phyloP scores from a whole-genome alignment of 2,888 invertebrate genomes.

The Habroteleia sp. region DNA sequence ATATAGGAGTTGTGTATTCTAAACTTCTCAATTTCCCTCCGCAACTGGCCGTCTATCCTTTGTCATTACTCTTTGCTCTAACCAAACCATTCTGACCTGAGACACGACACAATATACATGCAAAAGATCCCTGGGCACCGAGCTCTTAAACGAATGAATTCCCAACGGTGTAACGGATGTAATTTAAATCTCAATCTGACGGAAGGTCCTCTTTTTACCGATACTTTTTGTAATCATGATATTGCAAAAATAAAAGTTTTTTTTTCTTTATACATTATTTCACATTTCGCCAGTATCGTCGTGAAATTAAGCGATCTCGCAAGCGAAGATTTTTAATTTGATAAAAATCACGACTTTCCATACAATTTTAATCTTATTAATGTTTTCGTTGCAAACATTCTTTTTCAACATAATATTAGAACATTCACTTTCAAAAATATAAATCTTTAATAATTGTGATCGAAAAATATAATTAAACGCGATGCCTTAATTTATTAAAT shows the following conservation, averaged over 20 bases:
- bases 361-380: no score
- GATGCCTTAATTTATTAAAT: no score
- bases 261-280: no score
- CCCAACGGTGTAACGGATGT: constrained; percentile 46
- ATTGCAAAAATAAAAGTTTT: constrained; percentile 31
- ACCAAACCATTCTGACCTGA: constrained; percentile 49
- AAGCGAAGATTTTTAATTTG: no score
- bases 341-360: no score
- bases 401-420: no score
- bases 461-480: no score
- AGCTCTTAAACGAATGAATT: constrained; percentile 48
- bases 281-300: no score
- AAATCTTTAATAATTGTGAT: no score
- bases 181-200: constrained; percentile 46
- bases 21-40: constrained; percentile 36
- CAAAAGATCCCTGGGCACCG: constrained; percentile 52
- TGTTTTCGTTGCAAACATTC: no score
- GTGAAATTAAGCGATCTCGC: no score
- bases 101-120: constrained; percentile 58
- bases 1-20: constrained; percentile 24
- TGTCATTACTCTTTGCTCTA: constrained; percentile 53
- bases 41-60: constrained; percentile 38
- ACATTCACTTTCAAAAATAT: no score
- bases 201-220: constrained; percentile 26
- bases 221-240: constrained; percentile 29